Conservation (phyloP, 1,140 invertebrate species). For the Drosophila navojoa region DNA sequence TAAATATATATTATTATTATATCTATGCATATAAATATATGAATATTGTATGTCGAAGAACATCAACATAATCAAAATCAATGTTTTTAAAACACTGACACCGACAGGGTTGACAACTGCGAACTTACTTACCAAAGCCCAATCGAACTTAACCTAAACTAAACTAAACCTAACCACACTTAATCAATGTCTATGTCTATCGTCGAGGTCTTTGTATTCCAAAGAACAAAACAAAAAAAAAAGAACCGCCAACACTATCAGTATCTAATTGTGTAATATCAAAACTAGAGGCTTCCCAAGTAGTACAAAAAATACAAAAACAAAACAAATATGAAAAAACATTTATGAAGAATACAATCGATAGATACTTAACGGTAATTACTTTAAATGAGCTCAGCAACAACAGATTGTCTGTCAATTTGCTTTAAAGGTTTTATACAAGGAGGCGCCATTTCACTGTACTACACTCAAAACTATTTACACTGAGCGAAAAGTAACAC, state of each 20-base stretch:
- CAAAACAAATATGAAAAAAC: constrained; percentile 15
- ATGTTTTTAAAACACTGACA: constrained; percentile 58
- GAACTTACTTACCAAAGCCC: constrained; percentile 46
- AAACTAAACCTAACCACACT: constrained; percentile 41
- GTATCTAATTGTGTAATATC: constrained; percentile 61
- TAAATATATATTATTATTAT: constrained; percentile 45
- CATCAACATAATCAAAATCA: constrained; percentile 70
- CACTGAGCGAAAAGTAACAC: constrained; percentile 45
- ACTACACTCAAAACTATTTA: constrained; percentile 45
- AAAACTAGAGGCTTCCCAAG: constrained; percentile 79
- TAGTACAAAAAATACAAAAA: constrained; percentile 64
- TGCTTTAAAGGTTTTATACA: constrained; percentile 55
- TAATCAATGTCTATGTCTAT: constrained; percentile 60
- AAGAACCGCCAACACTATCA: constrained; percentile 59
- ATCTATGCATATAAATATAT: constrained; percentile 40
- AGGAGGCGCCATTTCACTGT: constrained; percentile 44
- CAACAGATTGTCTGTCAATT: constrained; percentile 48
- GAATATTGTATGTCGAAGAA: constrained; percentile 50
- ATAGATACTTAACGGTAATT: constrained; percentile 31
- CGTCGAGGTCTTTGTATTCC: constrained; percentile 16
- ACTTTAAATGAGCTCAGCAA: constrained; percentile 59
- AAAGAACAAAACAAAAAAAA: constrained; percentile 47
- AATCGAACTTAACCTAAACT: constrained; percentile 38
- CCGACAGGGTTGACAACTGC: constrained; percentile 54
- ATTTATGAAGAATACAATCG: constrained; percentile 18